Evolutionary conservation across 2,113 vertebrate species (phyloP).

Genomic region (Heloderma charlesbogerti): DNA sequence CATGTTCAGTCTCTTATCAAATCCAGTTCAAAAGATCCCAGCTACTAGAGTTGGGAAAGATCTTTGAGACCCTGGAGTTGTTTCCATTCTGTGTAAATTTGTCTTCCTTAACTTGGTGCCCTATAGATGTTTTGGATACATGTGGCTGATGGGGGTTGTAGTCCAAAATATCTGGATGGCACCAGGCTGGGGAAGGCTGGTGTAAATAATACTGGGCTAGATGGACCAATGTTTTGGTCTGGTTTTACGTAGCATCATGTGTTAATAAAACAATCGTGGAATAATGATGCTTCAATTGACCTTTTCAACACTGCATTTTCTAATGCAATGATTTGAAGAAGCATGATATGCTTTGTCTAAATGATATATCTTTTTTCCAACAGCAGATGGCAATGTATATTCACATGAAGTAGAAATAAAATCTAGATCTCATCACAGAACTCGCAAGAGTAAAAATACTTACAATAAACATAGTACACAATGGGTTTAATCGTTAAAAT

Average conservation of each 20-base stretch:
- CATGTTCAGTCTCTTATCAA: not conserved
- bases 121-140: too few species aligned
- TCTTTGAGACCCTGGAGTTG: not conserved
- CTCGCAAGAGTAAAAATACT: not conserved
- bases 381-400: constrained; percentile 78
- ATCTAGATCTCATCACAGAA: not conserved
- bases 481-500: not conserved
- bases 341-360: constrained; percentile 10
- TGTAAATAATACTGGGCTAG: not conserved
- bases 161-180: too few species aligned
- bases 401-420: constrained; percentile 63
- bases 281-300: not conserved
- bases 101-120: too few species aligned
- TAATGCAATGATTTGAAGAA: constrained; percentile 8
- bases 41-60: not conserved
- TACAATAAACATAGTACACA: not conserved
- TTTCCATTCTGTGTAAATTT: not conserved
- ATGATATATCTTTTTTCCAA: constrained; percentile 55
- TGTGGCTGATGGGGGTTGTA: too few species aligned
- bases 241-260: too few species aligned
- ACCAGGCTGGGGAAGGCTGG: not conserved
- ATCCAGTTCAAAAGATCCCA: not conserved
- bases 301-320: not conserved
- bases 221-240: not conserved
- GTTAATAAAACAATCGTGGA: not conserved